Evolutionary conservation across 1,140 invertebrate genomes (phyloP), one percentile per base, ranked within the genome.

Genomic region (Rhopalosiphum padi): DNA sequence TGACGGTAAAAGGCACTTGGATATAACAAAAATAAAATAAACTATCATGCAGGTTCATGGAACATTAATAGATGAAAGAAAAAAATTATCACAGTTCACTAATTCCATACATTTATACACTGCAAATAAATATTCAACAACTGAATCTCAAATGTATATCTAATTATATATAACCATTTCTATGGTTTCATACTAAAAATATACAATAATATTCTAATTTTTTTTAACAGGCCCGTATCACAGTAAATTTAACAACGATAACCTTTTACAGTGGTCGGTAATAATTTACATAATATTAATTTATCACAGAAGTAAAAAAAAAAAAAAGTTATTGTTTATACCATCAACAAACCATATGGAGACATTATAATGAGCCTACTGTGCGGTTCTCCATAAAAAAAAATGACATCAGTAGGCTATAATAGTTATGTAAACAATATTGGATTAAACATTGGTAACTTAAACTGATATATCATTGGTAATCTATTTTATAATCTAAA

Each of bases 221-320:
- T 93, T 93, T 51, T 93, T 86, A 93, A 86, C 18, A 41, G 51
- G 48, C 8, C 91, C 5, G 37, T 93, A 93, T 93, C 91, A 93
- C 91, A 93, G 91, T 93, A 83, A 93, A 85, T 93, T 93, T 93
- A 85, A 85, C 15, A 53, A 93, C 86, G 48, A 93, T 93, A 93
- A 93, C 43, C 68, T 92, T 92, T 83, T 77, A 91, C 60, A 68
- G n/a, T 91, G 60, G 90, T 83, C 22, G 68, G 68, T 92, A 93
- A 86, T 93, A 93, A 83, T 53, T 68, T 68, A 83, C 77, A 83
- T 92, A 92, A 83, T 83, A 92, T 83, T 92, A 92, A 93, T 53
- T 93, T 93, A 93, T 93, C 91, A 93, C 91, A 93, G 91, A 93
- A 92, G 48, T 93, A 53, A 85, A 85, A 85, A 48, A 82, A n/a